phyloP scores from a whole-genome alignment of 2,888 invertebrate genomes.

The Nomada lathburiana region DNA sequence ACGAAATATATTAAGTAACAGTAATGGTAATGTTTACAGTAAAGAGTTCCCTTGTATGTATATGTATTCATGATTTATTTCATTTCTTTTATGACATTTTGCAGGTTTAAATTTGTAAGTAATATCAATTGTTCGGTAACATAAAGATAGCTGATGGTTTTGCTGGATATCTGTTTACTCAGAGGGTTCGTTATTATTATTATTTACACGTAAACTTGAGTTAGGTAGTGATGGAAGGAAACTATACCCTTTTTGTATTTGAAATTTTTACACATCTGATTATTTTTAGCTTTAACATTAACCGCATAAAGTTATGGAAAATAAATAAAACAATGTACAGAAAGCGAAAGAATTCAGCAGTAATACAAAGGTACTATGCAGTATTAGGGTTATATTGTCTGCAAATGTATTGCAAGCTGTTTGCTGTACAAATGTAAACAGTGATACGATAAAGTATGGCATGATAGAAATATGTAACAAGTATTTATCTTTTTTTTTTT shows the following conservation, averaged over 20 bases:
- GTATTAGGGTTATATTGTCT: slow-evolving; percentile 53
- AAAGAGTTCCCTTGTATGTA: slow-evolving; percentile 30
- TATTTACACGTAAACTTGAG: slow-evolving; percentile 71
- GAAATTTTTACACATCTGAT: slow-evolving; percentile 58
- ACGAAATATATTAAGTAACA: slow-evolving; percentile 9
- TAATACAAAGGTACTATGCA: slow-evolving; percentile 61
- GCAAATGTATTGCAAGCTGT: slow-evolving; percentile 54
- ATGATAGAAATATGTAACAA: slow-evolving; percentile 68
- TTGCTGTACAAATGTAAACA: slow-evolving; percentile 69
- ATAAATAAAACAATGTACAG: slow-evolving; percentile 72
- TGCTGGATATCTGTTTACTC: slow-evolving; percentile 46
- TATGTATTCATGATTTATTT: slow-evolving; percentile 60
- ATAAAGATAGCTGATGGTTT: slow-evolving; percentile 43
- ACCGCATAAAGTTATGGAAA: slow-evolving; percentile 55
- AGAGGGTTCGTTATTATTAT: slow-evolving; percentile 21
- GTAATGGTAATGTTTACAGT: slow-evolving; percentile 23
- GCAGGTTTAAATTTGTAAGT: slow-evolving; percentile 41
- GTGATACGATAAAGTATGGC: slow-evolving; percentile 61
- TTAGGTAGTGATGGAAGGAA: slow-evolving; percentile 63
- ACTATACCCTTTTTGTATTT: slow-evolving; percentile 40
- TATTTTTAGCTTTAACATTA: slow-evolving; percentile 59
- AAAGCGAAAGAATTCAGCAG: slow-evolving; percentile 58
- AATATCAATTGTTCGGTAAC: slow-evolving; percentile 46
- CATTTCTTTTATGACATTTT: slow-evolving; percentile 55
- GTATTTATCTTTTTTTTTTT: slow-evolving; percentile 46